Conservation (phyloP, 2,797 vertebrate species). For the Lithobates sylvaticus region DNA sequence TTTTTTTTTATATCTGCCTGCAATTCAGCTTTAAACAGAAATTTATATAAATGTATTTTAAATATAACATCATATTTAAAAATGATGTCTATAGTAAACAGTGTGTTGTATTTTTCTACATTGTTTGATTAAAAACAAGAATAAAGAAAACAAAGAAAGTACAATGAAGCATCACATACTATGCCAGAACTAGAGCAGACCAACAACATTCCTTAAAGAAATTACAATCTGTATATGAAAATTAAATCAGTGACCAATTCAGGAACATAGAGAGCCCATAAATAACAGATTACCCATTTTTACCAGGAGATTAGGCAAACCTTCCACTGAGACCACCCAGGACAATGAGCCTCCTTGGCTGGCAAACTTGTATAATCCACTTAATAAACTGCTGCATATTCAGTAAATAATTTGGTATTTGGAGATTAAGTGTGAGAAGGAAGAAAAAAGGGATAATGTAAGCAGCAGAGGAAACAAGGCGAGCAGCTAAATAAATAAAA, state of each 20-base stretch:
- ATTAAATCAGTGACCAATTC: constrained; percentile 12
- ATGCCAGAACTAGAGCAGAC: too few relatives aligned
- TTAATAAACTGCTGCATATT: constrained; percentile 78
- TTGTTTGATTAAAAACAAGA: too few relatives aligned
- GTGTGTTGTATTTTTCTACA: background rate
- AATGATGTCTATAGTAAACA: too few relatives aligned
- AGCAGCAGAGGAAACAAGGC: constrained; percentile 71
- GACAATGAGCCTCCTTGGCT: constrained; percentile 53
- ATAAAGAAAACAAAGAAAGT: background rate
- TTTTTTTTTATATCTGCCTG: background rate
- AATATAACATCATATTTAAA: background rate
- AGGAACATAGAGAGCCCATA: constrained; percentile 10
- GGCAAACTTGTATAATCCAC: constrained; percentile 71
- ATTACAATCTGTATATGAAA: background rate
- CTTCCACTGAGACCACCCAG: background rate
- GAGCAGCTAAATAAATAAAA: constrained; percentile 53
- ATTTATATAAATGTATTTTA: background rate
- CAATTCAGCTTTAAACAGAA: background rate
- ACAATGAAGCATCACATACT: background rate
- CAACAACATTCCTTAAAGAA: background rate
- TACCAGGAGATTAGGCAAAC: constrained; percentile 51
- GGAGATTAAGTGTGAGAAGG: constrained; percentile 71
- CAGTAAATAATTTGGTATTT: constrained; percentile 73
- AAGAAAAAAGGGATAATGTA: constrained; percentile 73
- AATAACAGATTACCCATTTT: constrained; percentile 42